phyloP scores from a whole-genome alignment of 2,113 vertebrate genomes.

The Canis aureus region DNA sequence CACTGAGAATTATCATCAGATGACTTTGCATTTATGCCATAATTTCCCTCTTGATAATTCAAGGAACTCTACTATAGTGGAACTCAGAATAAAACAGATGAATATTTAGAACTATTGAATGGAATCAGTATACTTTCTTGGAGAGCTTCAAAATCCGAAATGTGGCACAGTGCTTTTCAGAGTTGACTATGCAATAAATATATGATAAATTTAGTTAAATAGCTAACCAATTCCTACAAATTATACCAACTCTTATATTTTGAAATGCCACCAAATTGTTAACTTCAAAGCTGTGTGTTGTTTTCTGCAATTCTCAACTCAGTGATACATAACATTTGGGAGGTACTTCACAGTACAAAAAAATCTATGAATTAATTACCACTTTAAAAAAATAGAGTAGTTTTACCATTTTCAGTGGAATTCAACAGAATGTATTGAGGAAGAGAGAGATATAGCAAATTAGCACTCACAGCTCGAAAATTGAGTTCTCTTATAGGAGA shows the following conservation, averaged over 20 bases:
- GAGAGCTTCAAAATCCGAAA: constrained; percentile 16
- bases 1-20: constrained; percentile 49
- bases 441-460: not conserved
- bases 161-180: not conserved
- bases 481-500: not conserved
- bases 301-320: not conserved
- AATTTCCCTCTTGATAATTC: not conserved
- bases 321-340: not conserved
- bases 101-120: not conserved
- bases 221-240: not conserved
- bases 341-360: not conserved
- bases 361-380: constrained; percentile 8
- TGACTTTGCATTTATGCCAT: not conserved
- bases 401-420: not conserved
- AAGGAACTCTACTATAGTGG: not conserved
- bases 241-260: constrained; percentile 13
- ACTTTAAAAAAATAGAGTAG: not conserved
- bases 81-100: not conserved
- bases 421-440: not conserved
- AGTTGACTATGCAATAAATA: not conserved
- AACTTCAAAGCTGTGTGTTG: not conserved
- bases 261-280: not conserved
- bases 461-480: not conserved
- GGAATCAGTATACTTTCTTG: not conserved
- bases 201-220: constrained; percentile 31